phyloP scores from a whole-genome alignment of 2,797 vertebrate species.

The Otolemur crassicaudatus region DNA sequence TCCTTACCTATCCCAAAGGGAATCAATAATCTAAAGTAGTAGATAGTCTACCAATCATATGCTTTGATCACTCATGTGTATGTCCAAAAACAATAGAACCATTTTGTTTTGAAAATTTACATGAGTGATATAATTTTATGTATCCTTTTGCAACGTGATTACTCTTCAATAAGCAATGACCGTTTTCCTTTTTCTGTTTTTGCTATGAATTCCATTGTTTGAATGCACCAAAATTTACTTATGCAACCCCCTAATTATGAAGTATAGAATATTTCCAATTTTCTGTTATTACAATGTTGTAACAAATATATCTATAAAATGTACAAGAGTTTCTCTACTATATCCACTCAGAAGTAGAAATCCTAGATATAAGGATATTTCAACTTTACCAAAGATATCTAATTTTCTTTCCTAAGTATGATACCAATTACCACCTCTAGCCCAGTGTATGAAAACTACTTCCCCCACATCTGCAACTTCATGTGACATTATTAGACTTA shows the following conservation, averaged over 20 bases:
- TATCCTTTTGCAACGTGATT: not conserved
- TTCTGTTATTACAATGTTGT: not conserved
- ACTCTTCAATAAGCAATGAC: conserved; percentile 5
- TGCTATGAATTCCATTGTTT: not conserved
- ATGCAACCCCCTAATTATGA: not conserved
- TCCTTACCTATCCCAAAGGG: too few relatives aligned
- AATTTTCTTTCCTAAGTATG: not conserved
- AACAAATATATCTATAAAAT: not conserved
- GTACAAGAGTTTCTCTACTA: not conserved
- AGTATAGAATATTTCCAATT: not conserved
- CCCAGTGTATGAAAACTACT: not conserved
- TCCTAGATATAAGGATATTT: not conserved
- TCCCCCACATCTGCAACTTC: not conserved
- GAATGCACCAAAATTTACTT: not conserved
- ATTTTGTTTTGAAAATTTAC: not conserved
- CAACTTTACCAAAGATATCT: not conserved
- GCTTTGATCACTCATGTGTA: not conserved
- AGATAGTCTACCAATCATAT: not conserved
- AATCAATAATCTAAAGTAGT: not conserved
- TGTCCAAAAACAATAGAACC: not conserved
- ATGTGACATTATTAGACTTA: conserved; percentile 6
- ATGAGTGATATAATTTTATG: not conserved
- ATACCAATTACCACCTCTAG: not conserved
- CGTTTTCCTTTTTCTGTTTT: not conserved
- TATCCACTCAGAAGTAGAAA: not conserved